phyloP scores from a whole-genome alignment of 2,797 vertebrate genomes.

The Lates japonicus region DNA sequence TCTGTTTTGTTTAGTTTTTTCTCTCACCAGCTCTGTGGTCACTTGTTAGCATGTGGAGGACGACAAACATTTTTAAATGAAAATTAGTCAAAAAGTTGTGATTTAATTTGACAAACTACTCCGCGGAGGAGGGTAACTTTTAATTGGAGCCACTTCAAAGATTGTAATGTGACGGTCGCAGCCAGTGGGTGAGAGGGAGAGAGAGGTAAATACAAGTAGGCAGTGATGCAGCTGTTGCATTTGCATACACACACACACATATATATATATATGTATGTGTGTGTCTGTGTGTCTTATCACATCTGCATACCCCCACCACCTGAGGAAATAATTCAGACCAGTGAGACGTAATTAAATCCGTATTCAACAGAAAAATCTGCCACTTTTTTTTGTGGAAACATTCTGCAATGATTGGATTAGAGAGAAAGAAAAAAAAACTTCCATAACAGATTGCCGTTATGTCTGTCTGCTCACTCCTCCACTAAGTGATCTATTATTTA shows the following conservation, averaged over 20 bases:
- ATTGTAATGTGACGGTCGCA: slow-evolving; percentile 20
- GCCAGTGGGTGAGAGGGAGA: slow-evolving; percentile 15
- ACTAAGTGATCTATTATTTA: slow-evolving; percentile 55
- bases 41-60: slow-evolving; percentile 9
- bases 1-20: neutral
- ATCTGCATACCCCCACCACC: slow-evolving; percentile 50
- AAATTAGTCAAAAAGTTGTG: slow-evolving; percentile 31
- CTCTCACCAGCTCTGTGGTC: neutral
- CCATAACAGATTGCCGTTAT: slow-evolving; percentile 11
- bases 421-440: slow-evolving; percentile 1
- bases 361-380: slow-evolving; percentile 44
- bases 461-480: slow-evolving; percentile 32
- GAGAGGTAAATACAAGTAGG: slow-evolving; percentile 9
- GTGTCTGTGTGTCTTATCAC: slow-evolving; percentile 19
- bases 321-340: slow-evolving; percentile 45
- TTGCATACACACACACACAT: slow-evolving; percentile 4
- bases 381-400: slow-evolving; percentile 8
- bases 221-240: slow-evolving; percentile 35
- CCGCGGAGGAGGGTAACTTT: slow-evolving; percentile 52
- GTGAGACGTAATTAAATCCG: slow-evolving; percentile 48
- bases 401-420: slow-evolving; percentile 33
- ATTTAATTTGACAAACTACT: slow-evolving; percentile 53
- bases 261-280: slow-evolving; percentile 10
- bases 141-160: slow-evolving; percentile 60
- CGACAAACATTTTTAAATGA: slow-evolving; percentile 35